These are phyloP conservation scores for Zygaena filipendulae DNA, from an alignment of 2,888 invertebrate genomes.

Conservation along the genomic window DNA sequence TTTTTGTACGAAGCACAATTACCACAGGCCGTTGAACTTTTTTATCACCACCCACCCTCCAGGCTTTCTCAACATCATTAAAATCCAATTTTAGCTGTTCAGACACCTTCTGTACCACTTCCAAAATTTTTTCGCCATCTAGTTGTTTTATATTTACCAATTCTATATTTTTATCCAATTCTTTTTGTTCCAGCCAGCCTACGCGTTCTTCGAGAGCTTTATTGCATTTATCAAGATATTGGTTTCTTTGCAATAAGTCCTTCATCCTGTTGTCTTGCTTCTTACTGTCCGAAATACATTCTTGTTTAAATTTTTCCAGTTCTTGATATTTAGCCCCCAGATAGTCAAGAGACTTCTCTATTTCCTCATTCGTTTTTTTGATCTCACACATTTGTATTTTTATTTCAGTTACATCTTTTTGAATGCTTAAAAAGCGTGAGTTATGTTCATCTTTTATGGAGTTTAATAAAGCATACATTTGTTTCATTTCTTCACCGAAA, in stretches of 20 bases:
- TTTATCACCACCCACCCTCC: too few species aligned
- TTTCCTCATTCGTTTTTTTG: slow-evolving; percentile 1
- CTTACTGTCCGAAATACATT: background rate
- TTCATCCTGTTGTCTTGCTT: background rate
- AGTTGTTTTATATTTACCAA: too few species aligned
- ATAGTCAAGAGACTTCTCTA: slow-evolving; percentile 1
- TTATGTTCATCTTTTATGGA: too few species aligned
- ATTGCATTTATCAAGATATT: slow-evolving; percentile 1
- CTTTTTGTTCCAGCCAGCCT: slow-evolving; percentile 1
- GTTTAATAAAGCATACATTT: too few species aligned
- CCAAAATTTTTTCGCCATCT: too few species aligned
- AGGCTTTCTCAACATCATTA: too few species aligned
- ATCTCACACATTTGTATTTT: slow-evolving; percentile 1
- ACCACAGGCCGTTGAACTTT: too few species aligned
- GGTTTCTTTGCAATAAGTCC: background rate
- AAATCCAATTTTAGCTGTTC: too few species aligned
- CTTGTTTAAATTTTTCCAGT: background rate
- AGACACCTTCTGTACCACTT: too few species aligned
- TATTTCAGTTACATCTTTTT: background rate
- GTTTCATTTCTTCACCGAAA: too few species aligned
- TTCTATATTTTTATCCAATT: slow-evolving; percentile 1
- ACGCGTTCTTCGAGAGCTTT: slow-evolving; percentile 1
- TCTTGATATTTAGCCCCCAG: background rate
- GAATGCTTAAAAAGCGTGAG: too few species aligned
- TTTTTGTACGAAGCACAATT: too few species aligned